Percentiles rank a stretch among this genome's conserved stretches.
phyloP scores from a whole-genome alignment of 2,888 invertebrate species.

The Calameuta pallipes region DNA sequence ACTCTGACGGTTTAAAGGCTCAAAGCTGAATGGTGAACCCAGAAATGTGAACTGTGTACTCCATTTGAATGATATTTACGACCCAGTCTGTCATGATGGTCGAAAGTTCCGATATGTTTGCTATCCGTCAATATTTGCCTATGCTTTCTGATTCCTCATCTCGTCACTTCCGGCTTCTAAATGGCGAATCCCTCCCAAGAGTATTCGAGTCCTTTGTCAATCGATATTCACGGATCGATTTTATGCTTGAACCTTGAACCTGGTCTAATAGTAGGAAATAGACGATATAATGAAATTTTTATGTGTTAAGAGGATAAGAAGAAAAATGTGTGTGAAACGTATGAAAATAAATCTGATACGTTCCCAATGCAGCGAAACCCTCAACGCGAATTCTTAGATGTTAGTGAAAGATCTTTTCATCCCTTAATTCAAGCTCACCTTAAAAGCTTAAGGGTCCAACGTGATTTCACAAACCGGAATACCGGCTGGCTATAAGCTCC shows the following conservation, averaged over 20 bases:
- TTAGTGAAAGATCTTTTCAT: not conserved
- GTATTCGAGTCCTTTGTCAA: not conserved
- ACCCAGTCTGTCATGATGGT: constrained; percentile 7
- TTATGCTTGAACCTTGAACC: not conserved
- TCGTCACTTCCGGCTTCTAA: constrained; percentile 17
- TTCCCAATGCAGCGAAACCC: not conserved
- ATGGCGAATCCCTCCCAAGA: not conserved
- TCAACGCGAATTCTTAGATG: not conserved
- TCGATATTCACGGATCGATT: not conserved
- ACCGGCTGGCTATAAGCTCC: constrained; percentile 16
- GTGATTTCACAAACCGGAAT: constrained; percentile 19
- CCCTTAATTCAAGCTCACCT: constrained; percentile 3
- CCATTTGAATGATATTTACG: not conserved
- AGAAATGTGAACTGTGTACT: not conserved
- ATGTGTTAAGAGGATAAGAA: not conserved
- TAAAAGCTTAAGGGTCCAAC: constrained; percentile 19
- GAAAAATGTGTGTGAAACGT: not conserved
- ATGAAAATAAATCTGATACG: not conserved
- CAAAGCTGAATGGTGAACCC: not conserved
- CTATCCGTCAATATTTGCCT: constrained; percentile 42
- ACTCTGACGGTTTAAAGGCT: not conserved
- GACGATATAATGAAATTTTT: not conserved
- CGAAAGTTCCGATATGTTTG: constrained; percentile 37
- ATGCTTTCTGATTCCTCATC: constrained; percentile 43
- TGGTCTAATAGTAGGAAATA: not conserved